Evolutionary conservation across 1,140 invertebrate genomes (phyloP).

Genomic region (Danaus plexippus): DNA sequence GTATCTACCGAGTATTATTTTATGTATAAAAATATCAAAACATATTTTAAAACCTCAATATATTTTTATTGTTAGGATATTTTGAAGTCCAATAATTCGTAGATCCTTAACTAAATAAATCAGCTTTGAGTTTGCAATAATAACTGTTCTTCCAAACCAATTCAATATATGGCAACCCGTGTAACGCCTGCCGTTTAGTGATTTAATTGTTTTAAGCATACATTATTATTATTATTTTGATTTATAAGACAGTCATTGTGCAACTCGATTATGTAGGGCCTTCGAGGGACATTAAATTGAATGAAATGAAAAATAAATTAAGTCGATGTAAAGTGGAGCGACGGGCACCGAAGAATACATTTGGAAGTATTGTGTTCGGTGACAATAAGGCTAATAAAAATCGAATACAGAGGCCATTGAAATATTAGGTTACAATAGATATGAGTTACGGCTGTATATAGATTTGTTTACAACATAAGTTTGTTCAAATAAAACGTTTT

Average conservation of each 20-base stretch:
- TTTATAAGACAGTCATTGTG: conserved; percentile 67
- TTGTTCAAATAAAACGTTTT: no score
- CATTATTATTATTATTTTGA: conserved; percentile 68
- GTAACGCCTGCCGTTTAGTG: conserved; percentile 41
- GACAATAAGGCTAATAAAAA: conserved; percentile 31
- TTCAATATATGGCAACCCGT: conserved; percentile 1
- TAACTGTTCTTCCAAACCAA: no score
- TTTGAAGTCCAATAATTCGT: no score
- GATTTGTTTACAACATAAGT: background rate
- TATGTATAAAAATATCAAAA: no score
- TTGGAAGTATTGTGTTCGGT: conserved; percentile 24
- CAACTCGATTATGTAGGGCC: conserved; percentile 61
- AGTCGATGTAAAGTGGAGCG: conserved; percentile 38
- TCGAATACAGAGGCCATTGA: conserved; percentile 16
- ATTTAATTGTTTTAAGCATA: conserved; percentile 58
- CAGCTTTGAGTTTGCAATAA: no score
- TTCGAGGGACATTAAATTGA: conserved; percentile 55
- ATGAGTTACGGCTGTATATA: background rate
- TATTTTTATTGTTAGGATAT: no score
- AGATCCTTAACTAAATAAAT: no score
- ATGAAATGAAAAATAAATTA: conserved; percentile 66
- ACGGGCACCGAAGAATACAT: conserved; percentile 26
- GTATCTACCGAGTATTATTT: no score
- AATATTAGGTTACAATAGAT: conserved; percentile 11
- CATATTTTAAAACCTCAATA: no score